Base-by-base conservation (phyloP, 2,888 invertebrate species). In the Rhamphomyia laevipes region DNA sequence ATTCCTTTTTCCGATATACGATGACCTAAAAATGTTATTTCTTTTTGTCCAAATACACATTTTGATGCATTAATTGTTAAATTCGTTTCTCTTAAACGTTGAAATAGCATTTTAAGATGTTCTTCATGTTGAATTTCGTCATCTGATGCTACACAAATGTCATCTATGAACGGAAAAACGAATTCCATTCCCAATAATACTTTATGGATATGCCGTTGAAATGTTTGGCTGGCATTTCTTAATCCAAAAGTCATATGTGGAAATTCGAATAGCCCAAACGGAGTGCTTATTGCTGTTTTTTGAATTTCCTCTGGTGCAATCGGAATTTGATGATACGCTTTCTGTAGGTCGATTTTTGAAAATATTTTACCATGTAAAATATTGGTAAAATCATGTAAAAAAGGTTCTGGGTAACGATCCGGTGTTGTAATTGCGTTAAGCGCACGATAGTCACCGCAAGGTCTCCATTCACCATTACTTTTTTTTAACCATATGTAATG, bases 191-290 rank as follows among this genome's bases (percentile, higher is more conserved):
- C n/a, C n/a, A n/a, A n/a, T n/a, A n/a, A 23, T 2, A 61, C 51
- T 5, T 55, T 52, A 44, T 65, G 55, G 37, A 66, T 60, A 48
- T 62, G 61, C 0, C 62, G 48, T 49, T 63, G 61, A 48, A 65
- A 67, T 0, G 62, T 61, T 33, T 61, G 61, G 2, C 56, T 59
- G 2, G 63, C 61, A 47, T 63, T 64, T 1, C 59, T 48, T 3
- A 67, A 53, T 2, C 63, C 63, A 47, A 64, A 65, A 2, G 58
- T 52, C 63, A 64, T 65, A 5, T 21, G 33, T 1, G 54, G 23
- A 44, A 57, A 62, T 49, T 64, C 63, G 47, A 57, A 65, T 6
- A 64, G 48, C 3, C 63, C 63, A 48, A 64, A 64, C 1, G 63
- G 63, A 2, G 64, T 65, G 2, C 50, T 60, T 4, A 65, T 59